Base-by-base conservation (phyloP, 23 tunicate genomes). In the Trididemnum nubilum region DNA sequence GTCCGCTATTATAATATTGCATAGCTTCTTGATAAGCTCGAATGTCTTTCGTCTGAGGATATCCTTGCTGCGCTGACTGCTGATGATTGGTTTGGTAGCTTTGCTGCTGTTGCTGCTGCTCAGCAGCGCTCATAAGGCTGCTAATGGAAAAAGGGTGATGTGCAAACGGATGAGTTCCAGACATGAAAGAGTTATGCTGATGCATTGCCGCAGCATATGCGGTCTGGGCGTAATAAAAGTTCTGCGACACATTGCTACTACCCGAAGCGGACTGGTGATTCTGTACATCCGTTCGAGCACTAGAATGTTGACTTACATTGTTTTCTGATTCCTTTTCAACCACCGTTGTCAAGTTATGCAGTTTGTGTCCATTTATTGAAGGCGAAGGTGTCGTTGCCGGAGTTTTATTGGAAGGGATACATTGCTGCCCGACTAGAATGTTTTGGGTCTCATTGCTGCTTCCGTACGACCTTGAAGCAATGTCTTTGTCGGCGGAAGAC, bases 61-160 rank as follows among this genome's bases (percentile, higher is more conserved):
- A 85, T 24, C 24, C 29, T 40, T 85, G 90, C 78, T 82, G 78
- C 22, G 30, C 32, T 30, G 37, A n/a, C 44, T 78, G 82, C 50
- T 65, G 75, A 35, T 80, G 52, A 34, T 34, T 33, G n/a, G 51
- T 73, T 19, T 73, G 81, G 22, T 32, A 67, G 26, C 49, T 66
- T 39, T 76, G 82, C 36, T 79, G 82, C 18, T 85, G 88, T 1
- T 74, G 85, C 59, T 88, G 87, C 35, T 63, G 87, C 18, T 91
- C 97, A 61, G 91, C 84, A 22, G 73, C 97, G 76, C 87, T 86
- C 92, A 92, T 92, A 2, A 92, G 35, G 40, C 97, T 83, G 51
- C 88, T 82, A 19, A 92, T 92, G 9, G 97, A 92, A 78, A 92
- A 92, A 5, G 97, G 97, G 61, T 92, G 97, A 23, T 85, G 85